Base-by-base conservation (phyloP, 2,797 vertebrate genomes). In the Delichon dasypus region DNA sequence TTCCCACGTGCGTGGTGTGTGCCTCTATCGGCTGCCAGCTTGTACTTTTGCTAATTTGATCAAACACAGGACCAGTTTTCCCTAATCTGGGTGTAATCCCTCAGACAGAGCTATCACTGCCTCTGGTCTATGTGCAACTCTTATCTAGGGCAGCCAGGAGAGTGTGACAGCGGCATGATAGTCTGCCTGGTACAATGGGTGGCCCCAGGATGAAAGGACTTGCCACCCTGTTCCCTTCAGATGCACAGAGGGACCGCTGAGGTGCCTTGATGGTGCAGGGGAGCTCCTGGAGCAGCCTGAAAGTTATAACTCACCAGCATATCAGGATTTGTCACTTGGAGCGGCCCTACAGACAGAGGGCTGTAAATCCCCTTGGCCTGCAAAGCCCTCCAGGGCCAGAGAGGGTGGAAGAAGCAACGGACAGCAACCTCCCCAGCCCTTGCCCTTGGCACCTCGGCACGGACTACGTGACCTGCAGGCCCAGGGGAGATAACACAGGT, bases 221-320 rank as follows among this genome's bases (percentile, higher is more conserved):
- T 79, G 54, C 13, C 45, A 71, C n/a, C 58, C 45, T 79, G 25
- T 13, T 82, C 9, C 32, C 16, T 20, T 78, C 74, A 85, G 73
- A 45, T 58, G 65, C 53, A 53, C 0, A 1, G 60, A 70, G 19
- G 22, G 34, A 73, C 20, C 0, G 0, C 29, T 0, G 0, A 42
- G 38, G 53, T 75, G 57, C 20, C 38, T 38, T 80, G 34, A 18
- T 80, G 68, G 45, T 47, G 48, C 26, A 60, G 32, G 4, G 11
- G 19, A 60, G 53, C 8, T 34, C 22, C n/a, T 70, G 55, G 19
- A 55, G 36, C 60, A 85, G 40, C 27, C 50, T 57, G 15, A 11
- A 77, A 67, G 9, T 32, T 70, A 0, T 29, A 72, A 58, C 27
- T 53, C 48, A 57, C 61, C 62, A 65, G 57, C 16, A 45, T 23